A percentile compares a stretch with the other conserved stretches of the same genome.
Evolutionary conservation across 2,113 vertebrate genomes (phyloP).

Genomic region (Pycnonotus jocosus): DNA sequence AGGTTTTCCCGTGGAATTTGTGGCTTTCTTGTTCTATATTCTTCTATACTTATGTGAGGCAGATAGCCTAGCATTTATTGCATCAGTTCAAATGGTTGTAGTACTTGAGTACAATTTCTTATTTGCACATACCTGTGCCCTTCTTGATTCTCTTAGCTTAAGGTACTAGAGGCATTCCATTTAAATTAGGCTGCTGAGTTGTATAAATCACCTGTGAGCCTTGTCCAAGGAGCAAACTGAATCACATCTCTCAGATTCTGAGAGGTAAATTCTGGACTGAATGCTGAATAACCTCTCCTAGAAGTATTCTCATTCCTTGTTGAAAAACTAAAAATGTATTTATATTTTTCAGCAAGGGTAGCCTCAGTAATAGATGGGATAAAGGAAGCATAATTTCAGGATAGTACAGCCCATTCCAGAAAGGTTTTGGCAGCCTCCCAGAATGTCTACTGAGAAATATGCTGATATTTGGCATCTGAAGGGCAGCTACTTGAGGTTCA

Average conservation of each 20-base stretch:
- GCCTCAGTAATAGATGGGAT: background rate
- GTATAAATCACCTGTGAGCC: background rate
- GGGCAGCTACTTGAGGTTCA: background rate
- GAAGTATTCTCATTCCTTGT: background rate
- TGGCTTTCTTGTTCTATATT: background rate
- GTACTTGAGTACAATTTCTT: background rate
- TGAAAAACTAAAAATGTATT: background rate
- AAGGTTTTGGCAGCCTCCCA: background rate
- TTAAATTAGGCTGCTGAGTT: background rate
- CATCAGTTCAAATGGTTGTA: background rate
- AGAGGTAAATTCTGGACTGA: background rate
- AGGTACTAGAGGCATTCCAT: background rate
- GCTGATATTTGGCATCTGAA: background rate
- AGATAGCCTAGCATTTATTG: background rate
- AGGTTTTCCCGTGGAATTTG: background rate
- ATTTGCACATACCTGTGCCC: background rate
- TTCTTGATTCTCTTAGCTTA: background rate
- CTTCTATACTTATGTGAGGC: background rate
- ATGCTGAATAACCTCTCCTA: background rate
- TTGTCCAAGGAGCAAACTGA: background rate
- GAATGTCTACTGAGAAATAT: background rate
- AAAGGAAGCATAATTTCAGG: background rate
- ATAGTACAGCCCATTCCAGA: background rate
- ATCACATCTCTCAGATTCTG: background rate
- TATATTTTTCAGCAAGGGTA: background rate